These are phyloP conservation scores for Lithophane ornitopus DNA, from an alignment of 2,888 invertebrate genomes.

Conservation along the genomic window DNA sequence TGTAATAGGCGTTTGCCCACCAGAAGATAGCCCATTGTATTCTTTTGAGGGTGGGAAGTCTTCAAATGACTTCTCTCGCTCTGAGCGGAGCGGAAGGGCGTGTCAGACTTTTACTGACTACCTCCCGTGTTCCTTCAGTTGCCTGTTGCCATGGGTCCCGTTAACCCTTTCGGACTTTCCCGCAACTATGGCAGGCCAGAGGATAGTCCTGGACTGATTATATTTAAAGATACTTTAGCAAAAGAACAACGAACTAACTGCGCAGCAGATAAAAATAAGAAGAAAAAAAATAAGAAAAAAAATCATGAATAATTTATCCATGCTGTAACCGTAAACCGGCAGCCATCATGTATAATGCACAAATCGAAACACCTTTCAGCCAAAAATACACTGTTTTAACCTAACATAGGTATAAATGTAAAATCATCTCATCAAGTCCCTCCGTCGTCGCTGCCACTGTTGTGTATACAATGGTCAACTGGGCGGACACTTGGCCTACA, in stretches of 20 bases:
- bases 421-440: constrained; percentile 6
- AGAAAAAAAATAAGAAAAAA: too few relatives aligned
- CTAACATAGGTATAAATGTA: background rate
- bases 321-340: background rate
- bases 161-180: too few relatives aligned
- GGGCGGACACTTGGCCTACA: constrained; percentile 14
- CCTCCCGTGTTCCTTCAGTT: too few relatives aligned
- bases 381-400: background rate
- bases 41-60: too few relatives aligned
- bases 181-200: too few relatives aligned
- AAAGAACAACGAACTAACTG: background rate
- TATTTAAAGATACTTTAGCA: background rate
- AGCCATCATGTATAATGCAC: background rate
- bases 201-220: background rate
- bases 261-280: background rate
- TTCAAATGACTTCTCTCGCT: too few relatives aligned
- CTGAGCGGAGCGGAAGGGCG: too few relatives aligned
- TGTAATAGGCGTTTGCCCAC: background rate
- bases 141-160: too few relatives aligned
- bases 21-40: too few relatives aligned
- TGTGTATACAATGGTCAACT: constrained; percentile 18
- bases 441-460: background rate
- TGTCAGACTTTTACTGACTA: too few relatives aligned
- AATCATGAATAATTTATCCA: background rate
- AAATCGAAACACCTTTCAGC: background rate